Evolutionary conservation across 2,888 invertebrate genomes (phyloP), one percentile per base, ranked within the genome.

Genomic region (Parnassius orleans): DNA sequence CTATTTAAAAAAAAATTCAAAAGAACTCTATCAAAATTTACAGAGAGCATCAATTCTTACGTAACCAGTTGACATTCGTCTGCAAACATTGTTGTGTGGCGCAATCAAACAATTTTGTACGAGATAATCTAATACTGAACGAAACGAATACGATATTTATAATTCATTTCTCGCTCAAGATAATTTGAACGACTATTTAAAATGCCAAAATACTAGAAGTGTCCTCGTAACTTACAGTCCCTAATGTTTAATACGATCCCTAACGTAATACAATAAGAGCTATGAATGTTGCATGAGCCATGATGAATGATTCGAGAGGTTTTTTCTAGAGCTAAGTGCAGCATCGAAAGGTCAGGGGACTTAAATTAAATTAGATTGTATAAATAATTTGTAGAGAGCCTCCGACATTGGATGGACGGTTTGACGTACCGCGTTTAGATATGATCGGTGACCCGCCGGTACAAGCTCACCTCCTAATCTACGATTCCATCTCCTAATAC

Each of bases 351-450:
- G 89, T 90, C 88, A 87, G 80, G 74, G 73, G 84, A 84, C 84
- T 87, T 84, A 87, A 89, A 90, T 90, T 89, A 87, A 87, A 90
- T 90, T 90, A 89, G 86, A 87, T 84, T 84, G 81, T 81, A 89
- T 86, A 86, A 88, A 88, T 90, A 87, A 88, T 89, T 85, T 84
- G 84, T 87, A 84, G 84, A 80, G 63, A 63, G 69, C 83, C 63
- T 57, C 82, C 85, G 87, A 90, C 87, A 81, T 76, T 72, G 77
- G 88, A 87, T 78, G 84, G 88, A 87, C 88, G 87, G 84, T 72
- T 90, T 90, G 90, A 90, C 91, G 88, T 81, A 75, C 79, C 76
- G 75, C 76, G 72, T 73, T 61, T 70, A 83, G 90, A 90, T 90
- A 89, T 83, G 82, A 89, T 89, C 90, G 81, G 82, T 90, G 90